Evolutionary conservation across 2,797 vertebrate genomes (phyloP), one percentile per base, ranked within the genome.

Genomic region (Lacerta bilineata): DNA sequence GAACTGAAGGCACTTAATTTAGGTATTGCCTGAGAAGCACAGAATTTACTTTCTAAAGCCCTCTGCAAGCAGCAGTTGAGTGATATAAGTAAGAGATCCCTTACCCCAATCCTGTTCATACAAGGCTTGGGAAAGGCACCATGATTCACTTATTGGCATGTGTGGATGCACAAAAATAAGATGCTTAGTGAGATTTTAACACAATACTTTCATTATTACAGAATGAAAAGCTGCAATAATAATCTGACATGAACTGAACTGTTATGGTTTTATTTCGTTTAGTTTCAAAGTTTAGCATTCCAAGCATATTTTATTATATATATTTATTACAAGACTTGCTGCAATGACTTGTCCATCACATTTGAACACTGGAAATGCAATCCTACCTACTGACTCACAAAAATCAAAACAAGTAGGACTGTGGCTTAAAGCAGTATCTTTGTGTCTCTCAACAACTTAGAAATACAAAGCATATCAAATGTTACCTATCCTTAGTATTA

Each of bases 31-130:
- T 97, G 97, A 97, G 97, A 97, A 96, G 94, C 96, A 97, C 88
- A 94, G 83, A 96, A 96, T 96, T 97, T 95, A 94, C 87, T 89
- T 95, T 92, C 88, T 91, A 96, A 93, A 95, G 93, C 90, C 89
- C 90, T 90, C 75, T 90, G 95, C 93, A 97, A 96, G 92, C 92
- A 96, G 87, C 78, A 86, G 87, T 85, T 90, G 92, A 91, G 92
- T 91, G 92, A 95, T 87, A 92, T 87, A 94, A 95, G 95, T 93
- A 96, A 96, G 88, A 91, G 75, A 95, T 93, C 94, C 97, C 96
- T 97, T 97, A 97, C 96, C 96, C 97, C 97, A 97, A 96, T 97
- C 97, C 97, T 97, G 97, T 95, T 97, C 97, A 97, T 97, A 97
- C 96, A 97, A 97, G 96, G 97, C 97, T 97, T 97, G 97, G 97